Evolutionary conservation across 1,140 invertebrate species (phyloP), one percentile per base, ranked within the genome.

Genomic region (Bicyclus anynana): DNA sequence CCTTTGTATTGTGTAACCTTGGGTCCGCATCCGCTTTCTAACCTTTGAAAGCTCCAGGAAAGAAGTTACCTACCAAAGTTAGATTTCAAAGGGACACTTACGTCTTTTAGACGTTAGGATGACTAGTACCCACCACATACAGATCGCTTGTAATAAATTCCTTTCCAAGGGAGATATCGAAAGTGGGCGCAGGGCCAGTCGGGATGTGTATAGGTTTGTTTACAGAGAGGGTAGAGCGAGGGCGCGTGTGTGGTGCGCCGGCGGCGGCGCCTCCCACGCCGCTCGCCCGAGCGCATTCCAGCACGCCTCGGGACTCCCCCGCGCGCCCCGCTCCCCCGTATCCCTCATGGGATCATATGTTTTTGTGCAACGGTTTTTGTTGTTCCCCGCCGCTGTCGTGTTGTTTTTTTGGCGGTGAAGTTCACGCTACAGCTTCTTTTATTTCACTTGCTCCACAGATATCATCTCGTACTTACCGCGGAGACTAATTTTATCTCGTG

Each of bases 311-410:
- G 74, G 68, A 68, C 69, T 71, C 71, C 73, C 59, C 57, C 68
- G 69, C 70, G 29, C 75, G 38, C 66, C 59, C 54, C 69, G 29
- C 66, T 63, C 67, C 75, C 72, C 75, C 74, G 56, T 60, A 67
- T 74, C 77, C 79, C 80, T 82, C 81, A 74, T 79, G 78, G 76
- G 83, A 88, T 88, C 85, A 88, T 88, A 88, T 88, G 85, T 88
- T 88, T 88, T 88, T 88, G 77, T 86, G 80, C 83, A 88, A 86
- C 85, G 85, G 83, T 86, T 86, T 86, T 86, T 86, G 85, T 86
- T 86, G 81, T 84, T 83, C 77, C 71, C 85, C 82, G 83, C 81
- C 77, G 77, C 69, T 71, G 67, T 76, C 68, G 69, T 73, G 56
- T 84, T 78, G 65, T 81, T 86, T 82, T 78, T 83, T 84, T 83